A percentile compares a stretch with the other conserved stretches of the same genome.
Evolutionary conservation across 2,888 invertebrate genomes (phyloP).

Genomic region (Parnassius mnemosyne): DNA sequence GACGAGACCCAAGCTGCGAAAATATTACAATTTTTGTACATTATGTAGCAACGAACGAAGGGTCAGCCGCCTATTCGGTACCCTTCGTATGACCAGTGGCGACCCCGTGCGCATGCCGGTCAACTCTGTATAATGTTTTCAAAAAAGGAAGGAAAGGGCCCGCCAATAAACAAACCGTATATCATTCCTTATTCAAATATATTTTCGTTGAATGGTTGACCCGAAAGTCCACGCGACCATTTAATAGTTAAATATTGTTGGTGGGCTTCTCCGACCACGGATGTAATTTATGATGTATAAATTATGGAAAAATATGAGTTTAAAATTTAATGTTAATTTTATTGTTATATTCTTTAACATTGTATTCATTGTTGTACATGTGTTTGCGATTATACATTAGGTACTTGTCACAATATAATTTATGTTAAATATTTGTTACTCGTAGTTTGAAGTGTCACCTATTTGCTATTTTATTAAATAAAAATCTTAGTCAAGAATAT

Average conservation of each 20-base stretch:
- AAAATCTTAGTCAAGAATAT: too few species aligned
- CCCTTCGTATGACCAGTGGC: slow-evolving; percentile 64
- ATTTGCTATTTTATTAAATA: too few species aligned
- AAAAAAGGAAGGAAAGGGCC: slow-evolving; percentile 72
- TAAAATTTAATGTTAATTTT: slow-evolving; percentile 4
- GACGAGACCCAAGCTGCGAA: slow-evolving; percentile 67
- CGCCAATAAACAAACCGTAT: slow-evolving; percentile 81
- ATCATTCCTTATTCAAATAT: slow-evolving; percentile 79
- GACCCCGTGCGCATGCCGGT: slow-evolving; percentile 73
- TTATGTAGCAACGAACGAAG: slow-evolving; percentile 62
- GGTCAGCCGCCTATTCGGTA: slow-evolving; percentile 60
- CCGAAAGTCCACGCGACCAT: slow-evolving; percentile 76
- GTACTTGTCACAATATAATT: too few species aligned
- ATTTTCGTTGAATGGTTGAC: slow-evolving; percentile 74
- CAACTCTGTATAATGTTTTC: slow-evolving; percentile 68
- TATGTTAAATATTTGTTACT: too few species aligned
- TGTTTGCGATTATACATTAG: too few species aligned
- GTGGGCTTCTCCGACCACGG: slow-evolving; percentile 65
- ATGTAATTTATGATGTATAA: slow-evolving; percentile 69
- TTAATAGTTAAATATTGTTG: slow-evolving; percentile 77
- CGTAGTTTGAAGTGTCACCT: too few species aligned
- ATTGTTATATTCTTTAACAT: neutral
- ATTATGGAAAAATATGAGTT: slow-evolving; percentile 44
- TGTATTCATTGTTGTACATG: too few species aligned
- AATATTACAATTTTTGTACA: slow-evolving; percentile 70